These are phyloP conservation scores for Drosophila ustulata DNA, from an alignment of 2,888 invertebrate species.

Conservation along the genomic window DNA sequence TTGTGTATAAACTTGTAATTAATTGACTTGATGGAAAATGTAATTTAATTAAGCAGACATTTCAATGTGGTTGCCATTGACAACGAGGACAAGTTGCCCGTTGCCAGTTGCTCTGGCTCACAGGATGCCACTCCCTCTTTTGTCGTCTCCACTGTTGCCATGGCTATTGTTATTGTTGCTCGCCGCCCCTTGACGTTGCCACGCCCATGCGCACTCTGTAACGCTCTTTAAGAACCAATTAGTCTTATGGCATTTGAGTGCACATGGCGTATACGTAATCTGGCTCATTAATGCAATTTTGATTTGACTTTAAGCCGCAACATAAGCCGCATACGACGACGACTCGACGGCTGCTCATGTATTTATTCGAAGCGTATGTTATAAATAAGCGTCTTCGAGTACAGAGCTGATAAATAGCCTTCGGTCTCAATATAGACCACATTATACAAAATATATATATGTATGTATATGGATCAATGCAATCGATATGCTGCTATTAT, in stretches of 20 bases:
- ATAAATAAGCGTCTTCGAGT: conserved; percentile 5
- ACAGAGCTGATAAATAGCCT: conserved; percentile 9
- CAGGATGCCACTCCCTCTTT: conserved; percentile 26
- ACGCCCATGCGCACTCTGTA: conserved; percentile 3
- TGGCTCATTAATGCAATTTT: conserved; percentile 66
- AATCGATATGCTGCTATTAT: conserved; percentile 6
- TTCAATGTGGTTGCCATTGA: conserved; percentile 64
- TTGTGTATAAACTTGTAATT: conserved; percentile 71
- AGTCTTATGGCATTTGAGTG: conserved; percentile 63
- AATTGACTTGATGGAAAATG: conserved; percentile 83
- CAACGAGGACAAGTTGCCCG: conserved; percentile 25
- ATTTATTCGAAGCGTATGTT: conserved; percentile 13
- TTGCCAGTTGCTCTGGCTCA: conserved; percentile 3
- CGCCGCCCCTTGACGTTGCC: background rate
- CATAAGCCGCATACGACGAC: conserved; percentile 22
- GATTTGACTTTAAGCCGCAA: conserved; percentile 49
- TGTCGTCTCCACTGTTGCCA: conserved; percentile 36
- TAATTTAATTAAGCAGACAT: conserved; percentile 80
- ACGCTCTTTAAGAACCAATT: conserved; percentile 63
- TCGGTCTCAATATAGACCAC: background rate
- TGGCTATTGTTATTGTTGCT: conserved; percentile 42
- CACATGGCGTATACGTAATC: conserved; percentile 68
- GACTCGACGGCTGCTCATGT: background rate
- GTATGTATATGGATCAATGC: background rate
- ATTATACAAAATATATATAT: background rate